Base-by-base conservation (phyloP, 1,140 invertebrate genomes). In the Brachionus calyciflorus region DNA sequence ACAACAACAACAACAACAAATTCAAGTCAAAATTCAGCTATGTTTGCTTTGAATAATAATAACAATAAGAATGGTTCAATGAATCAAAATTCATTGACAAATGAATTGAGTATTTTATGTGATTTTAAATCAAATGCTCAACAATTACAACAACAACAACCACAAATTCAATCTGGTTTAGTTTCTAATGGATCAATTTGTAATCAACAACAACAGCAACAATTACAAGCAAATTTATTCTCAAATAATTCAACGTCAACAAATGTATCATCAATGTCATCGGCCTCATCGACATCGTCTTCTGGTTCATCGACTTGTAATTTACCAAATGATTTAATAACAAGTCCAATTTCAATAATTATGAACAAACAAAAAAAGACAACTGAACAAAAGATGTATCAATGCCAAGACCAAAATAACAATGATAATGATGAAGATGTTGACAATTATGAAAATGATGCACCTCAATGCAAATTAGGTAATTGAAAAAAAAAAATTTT, bases 271-370 rank as follows among this genome's bases (percentile, higher is more conserved):
- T 41, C 60, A 12, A 44, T 65, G 19, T 65, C 60, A n/a, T 65
- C 60, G 7, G 60, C 60, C 12, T 65, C 60, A 37, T 65, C 60
- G 10, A 44, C 60, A 0, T 65, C 40, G 7, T 65, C 60, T 2
- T 65, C 60, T 7, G 26, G 19, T 1, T 44, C 21, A 26, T 60
- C 55, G 12, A 17, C 55, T 5, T 44, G 33, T 12, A 65, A 65
- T 65, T 10, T 24, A 10, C 12, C 60, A 26, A 6, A 14, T 21
- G 69, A 73, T 21, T 55, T 73, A 21, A 49, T 73, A 17, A 51
- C 69, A 28, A 73, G 69, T 73, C 69, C 69, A 51, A 46, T 73
- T 28, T 73, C 69, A 24, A 55, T 73, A 12, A 73, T 73, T 21
- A 49, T 65, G 37, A 65, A 65, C 19, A 65, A 65, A 26, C 57